These are phyloP conservation scores for Perdita meconis DNA, from an alignment of 2,888 invertebrate genomes.

Conservation along the genomic window DNA sequence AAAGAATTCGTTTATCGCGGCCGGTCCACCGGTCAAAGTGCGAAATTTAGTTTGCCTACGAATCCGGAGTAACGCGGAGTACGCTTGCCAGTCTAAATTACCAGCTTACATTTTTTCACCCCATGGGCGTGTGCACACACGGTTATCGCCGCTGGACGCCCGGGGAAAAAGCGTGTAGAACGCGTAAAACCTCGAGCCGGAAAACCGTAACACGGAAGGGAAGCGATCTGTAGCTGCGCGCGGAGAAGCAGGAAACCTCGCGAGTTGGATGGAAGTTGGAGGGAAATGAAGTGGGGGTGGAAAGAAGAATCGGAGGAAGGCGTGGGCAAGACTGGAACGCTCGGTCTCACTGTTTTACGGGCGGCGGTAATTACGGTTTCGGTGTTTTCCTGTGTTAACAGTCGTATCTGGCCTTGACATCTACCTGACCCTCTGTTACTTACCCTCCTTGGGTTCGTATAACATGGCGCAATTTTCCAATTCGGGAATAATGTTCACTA, in stretches of 20 bases:
- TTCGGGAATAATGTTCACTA: slow-evolving; percentile 22
- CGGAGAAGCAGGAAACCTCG: neutral
- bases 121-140: neutral
- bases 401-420: slow-evolving; percentile 77
- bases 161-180: slow-evolving; percentile 18
- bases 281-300: neutral
- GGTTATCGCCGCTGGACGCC: neutral
- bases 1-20: slow-evolving; percentile 16
- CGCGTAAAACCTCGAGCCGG: slow-evolving; percentile 28
- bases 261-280: slow-evolving; percentile 2
- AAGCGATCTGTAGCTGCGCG: neutral
- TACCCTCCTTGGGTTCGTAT: slow-evolving; percentile 19
- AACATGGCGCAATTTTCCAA: slow-evolving; percentile 43
- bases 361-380: slow-evolving; percentile 76
- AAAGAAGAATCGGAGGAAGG: slow-evolving; percentile 2
- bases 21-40: slow-evolving; percentile 18
- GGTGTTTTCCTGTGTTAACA: slow-evolving; percentile 70
- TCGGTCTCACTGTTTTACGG: slow-evolving; percentile 64
- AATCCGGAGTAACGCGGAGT: slow-evolving; percentile 12
- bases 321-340: slow-evolving; percentile 25
- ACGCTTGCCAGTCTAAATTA: slow-evolving; percentile 21
- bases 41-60: slow-evolving; percentile 27
- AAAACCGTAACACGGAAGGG: slow-evolving; percentile 19
- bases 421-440: slow-evolving; percentile 43
- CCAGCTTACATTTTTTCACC: slow-evolving; percentile 23